A percentile compares a stretch with the other conserved stretches of the same genome.
These are phyloP conservation scores for Tadarida brasiliensis DNA, from an alignment of 2,797 vertebrate genomes.

Conservation along the genomic window DNA sequence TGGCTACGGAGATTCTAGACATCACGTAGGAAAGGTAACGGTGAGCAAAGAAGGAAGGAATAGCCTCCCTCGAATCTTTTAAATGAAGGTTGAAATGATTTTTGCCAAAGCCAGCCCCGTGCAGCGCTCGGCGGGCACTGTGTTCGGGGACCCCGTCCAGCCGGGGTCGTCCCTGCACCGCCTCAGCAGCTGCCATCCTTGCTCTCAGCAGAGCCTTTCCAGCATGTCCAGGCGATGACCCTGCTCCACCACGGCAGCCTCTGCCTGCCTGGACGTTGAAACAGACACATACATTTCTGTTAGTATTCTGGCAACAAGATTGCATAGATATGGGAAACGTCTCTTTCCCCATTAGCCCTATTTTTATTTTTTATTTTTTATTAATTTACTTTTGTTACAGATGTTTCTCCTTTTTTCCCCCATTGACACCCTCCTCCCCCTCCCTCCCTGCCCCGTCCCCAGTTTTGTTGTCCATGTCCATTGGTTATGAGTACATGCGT, in stretches of 20 bases:
- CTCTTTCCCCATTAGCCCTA: background rate
- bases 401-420: too few species aligned
- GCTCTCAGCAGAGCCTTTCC: background rate
- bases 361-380: too few species aligned
- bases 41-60: background rate
- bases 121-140: background rate
- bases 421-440: too few species aligned
- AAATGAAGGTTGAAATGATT: slow-evolving; percentile 17
- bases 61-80: background rate
- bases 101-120: background rate
- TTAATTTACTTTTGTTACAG: too few species aligned
- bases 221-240: background rate
- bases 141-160: background rate
- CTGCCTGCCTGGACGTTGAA: background rate
- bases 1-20: background rate
- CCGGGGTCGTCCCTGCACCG: background rate
- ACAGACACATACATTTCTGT: slow-evolving; percentile 7
- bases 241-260: background rate
- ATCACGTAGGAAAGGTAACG: background rate
- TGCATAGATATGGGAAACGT: background rate
- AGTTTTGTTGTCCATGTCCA: too few species aligned
- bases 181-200: background rate
- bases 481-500: too few species aligned
- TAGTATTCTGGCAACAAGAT: background rate
- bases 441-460: too few species aligned